Conservation (phyloP, 2,797 vertebrate species). For the Gobionotothen gibberifrons region DNA sequence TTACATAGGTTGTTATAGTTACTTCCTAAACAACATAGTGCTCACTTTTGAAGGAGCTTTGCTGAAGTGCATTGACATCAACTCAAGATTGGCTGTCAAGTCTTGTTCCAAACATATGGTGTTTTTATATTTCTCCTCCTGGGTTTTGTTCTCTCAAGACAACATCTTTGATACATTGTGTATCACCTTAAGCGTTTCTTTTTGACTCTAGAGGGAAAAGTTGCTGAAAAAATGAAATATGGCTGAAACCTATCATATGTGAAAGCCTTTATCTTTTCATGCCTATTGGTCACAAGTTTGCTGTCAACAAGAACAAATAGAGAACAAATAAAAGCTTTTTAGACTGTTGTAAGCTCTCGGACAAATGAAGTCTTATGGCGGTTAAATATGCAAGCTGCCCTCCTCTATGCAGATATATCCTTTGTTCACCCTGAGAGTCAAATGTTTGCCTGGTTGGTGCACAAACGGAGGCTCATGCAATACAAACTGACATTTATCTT, state of each 20-base stretch:
- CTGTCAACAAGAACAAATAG: conserved; percentile 59
- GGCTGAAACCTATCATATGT: conserved; percentile 70
- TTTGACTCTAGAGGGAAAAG: conserved; percentile 58
- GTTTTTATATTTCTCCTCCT: conserved; percentile 57
- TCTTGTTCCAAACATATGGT: conserved; percentile 48
- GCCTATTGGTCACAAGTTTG: conserved; percentile 71
- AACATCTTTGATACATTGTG: conserved; percentile 75
- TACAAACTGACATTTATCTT: conserved; percentile 75
- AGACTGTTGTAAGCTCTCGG: conserved; percentile 65
- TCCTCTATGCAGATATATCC: conserved; percentile 41
- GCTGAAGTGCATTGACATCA: conserved; percentile 65
- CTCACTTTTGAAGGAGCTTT: conserved; percentile 64
- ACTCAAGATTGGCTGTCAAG: conserved; percentile 74
- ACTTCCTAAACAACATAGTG: conserved; percentile 52
- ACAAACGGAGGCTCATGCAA: conserved; percentile 60
- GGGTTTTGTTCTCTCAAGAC: conserved; percentile 49
- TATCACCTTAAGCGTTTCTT: conserved; percentile 68
- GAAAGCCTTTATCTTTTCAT: conserved; percentile 70
- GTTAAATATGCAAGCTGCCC: conserved; percentile 48
- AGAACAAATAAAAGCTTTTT: conserved; percentile 55
- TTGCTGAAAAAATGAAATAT: conserved; percentile 57
- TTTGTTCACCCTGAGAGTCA: conserved; percentile 59
- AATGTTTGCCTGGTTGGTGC: conserved; percentile 63
- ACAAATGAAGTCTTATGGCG: conserved; percentile 64
- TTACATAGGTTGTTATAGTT: conserved; percentile 57